Base-by-base conservation (phyloP, 1,140 invertebrate genomes). In the Scaptomyza montana region DNA sequence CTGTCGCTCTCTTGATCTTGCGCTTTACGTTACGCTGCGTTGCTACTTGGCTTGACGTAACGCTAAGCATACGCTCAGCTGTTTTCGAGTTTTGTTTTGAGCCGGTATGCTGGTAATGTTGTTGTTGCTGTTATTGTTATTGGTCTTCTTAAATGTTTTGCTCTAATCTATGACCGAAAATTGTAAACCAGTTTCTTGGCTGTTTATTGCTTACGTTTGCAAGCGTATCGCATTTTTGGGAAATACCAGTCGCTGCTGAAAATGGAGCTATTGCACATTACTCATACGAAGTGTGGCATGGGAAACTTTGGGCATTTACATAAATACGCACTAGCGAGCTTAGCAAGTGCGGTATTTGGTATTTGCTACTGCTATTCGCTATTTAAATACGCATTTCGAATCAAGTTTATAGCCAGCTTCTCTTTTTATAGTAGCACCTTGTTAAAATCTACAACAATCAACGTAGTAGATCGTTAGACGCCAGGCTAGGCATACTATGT, bases 111-210 rank as follows among this genome's bases (percentile, higher is more conserved):
- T 33, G 33, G 13, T 2, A 7, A 1, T 30, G 16, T 3, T 16
- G 54, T 6, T 36, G 19, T 10, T 41, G 54, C 4, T 19, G 39
- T 2, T 36, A 6, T 33, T 33, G 30, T 39, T 43, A 16, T 19
- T 43, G 19, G 36, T 9, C 13, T 64, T 47, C 28, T 16, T 3
- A n/a, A 21, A 28, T 13, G 16, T 12, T 57, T 28, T 39, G 56
- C 56, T 55, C 25, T 49, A 30, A 43, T 56, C 50, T 56, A 25
- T 30, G 36, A 16, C 53, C 33, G 1, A 64, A 64, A 70, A 12
- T 30, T 45, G n/a, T 64, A 69, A 80, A 80, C 78, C 63, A 51
- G 78, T 80, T 82, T 78, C 19, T 84, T 75, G 13, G 36, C 56
- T 46, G 28, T 43, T 30, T 25, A 16, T 43, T 43, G 39, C 12